Evolutionary conservation across 2,888 invertebrate species (phyloP).

Genomic region (Polyploca ridens): DNA sequence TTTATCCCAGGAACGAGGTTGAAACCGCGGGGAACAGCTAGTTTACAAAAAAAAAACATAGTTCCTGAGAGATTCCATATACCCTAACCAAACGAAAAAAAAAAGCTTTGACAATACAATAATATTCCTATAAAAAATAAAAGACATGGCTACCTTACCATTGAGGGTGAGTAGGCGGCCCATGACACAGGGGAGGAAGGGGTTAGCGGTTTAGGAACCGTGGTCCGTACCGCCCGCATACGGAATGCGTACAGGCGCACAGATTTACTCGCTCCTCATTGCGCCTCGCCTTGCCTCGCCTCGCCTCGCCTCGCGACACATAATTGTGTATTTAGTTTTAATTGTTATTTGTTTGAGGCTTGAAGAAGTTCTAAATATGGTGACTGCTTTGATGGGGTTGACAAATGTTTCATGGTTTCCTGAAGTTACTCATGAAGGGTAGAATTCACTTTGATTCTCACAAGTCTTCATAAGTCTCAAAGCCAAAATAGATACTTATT

Average conservation of each 20-base stretch:
- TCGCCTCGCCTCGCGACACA: background rate
- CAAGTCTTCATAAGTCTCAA: too few relatives aligned
- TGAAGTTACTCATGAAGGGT: too few relatives aligned
- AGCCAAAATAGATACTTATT: too few relatives aligned
- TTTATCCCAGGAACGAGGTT: too few relatives aligned
- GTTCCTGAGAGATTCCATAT: too few relatives aligned
- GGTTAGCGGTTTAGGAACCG: slow-evolving; percentile 2
- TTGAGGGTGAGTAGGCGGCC: background rate
- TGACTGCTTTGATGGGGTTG: background rate
- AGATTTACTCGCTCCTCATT: background rate
- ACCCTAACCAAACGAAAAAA: too few relatives aligned
- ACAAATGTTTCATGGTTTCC: background rate
- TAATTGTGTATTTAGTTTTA: background rate
- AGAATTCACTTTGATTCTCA: too few relatives aligned
- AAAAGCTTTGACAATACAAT: too few relatives aligned
- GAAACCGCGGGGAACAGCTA: too few relatives aligned
- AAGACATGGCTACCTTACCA: background rate
- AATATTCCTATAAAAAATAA: background rate
- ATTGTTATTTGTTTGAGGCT: slow-evolving; percentile 2
- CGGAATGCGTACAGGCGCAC: slow-evolving; percentile 1
- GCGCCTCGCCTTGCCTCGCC: background rate
- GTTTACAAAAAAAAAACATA: too few relatives aligned
- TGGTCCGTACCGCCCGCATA: background rate
- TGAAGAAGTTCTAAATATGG: background rate
- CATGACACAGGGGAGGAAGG: slow-evolving; percentile 2